Percentiles rank a stretch among this genome's conserved stretches.
Evolutionary conservation across 2,113 vertebrate genomes (phyloP).

Genomic region (Noctilio leporinus): DNA sequence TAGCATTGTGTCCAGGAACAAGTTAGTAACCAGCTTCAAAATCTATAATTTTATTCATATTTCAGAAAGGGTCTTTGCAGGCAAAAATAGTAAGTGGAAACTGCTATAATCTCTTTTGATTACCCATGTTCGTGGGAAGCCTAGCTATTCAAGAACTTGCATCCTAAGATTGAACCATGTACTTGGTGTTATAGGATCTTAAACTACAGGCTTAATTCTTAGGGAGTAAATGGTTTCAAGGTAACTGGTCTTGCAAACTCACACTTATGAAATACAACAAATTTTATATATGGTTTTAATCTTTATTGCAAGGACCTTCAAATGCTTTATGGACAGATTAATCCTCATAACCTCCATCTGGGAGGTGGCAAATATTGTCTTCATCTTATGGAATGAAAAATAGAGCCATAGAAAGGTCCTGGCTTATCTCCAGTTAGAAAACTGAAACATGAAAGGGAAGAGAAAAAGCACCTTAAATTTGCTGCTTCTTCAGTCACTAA

Average conservation of each 20-base stretch:
- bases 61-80: not conserved
- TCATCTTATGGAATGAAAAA: slow-evolving; percentile 49
- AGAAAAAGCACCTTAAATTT: not conserved
- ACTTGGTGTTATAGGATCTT: not conserved
- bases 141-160: not conserved
- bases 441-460: not conserved
- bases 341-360: slow-evolving; percentile 41
- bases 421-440: slow-evolving; percentile 42
- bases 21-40: not conserved
- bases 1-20: not conserved
- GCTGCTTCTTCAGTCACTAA: not conserved
- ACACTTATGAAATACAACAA: slow-evolving; percentile 13
- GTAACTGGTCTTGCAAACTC: slow-evolving; percentile 2
- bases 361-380: slow-evolving; percentile 47
- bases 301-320: slow-evolving; percentile 38
- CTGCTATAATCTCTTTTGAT: not conserved
- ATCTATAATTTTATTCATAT: not conserved
- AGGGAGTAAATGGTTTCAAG: slow-evolving; percentile 12
- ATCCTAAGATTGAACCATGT: not conserved
- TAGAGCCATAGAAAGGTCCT: slow-evolving; percentile 43
- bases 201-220: not conserved
- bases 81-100: not conserved
- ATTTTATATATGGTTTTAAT: slow-evolving; percentile 42
- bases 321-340: slow-evolving; percentile 42
- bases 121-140: not conserved